Evolutionary conservation across 2,888 invertebrate species (phyloP).

Genomic region (Empis livida): DNA sequence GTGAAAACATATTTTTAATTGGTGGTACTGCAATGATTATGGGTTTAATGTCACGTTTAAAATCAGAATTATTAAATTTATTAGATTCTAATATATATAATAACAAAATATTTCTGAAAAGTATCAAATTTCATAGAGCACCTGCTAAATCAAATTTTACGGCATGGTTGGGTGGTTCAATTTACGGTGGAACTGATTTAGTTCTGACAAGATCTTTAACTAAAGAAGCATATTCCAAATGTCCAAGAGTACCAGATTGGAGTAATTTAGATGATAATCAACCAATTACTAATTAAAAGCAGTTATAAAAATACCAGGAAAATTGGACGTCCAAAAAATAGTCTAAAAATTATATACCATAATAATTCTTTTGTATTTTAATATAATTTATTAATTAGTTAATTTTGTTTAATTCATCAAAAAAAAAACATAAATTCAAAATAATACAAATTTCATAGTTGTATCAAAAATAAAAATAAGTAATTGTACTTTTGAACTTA

Average conservation of each 20-base stretch:
- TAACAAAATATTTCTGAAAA: constrained; percentile 45
- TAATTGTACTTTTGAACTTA: too few relatives aligned
- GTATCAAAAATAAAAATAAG: too few relatives aligned
- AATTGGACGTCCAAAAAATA: too few relatives aligned
- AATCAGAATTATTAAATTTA: constrained; percentile 58
- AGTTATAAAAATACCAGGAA: background rate
- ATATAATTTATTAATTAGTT: too few relatives aligned
- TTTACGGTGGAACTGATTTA: constrained; percentile 65
- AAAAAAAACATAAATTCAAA: too few relatives aligned
- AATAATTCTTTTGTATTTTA: too few relatives aligned
- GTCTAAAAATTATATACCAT: too few relatives aligned
- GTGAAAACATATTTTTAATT: constrained; percentile 71
- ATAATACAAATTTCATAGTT: too few relatives aligned
- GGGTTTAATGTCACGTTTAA: constrained; percentile 70
- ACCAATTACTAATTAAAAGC: background rate
- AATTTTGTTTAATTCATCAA: too few relatives aligned
- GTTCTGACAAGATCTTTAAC: constrained; percentile 55
- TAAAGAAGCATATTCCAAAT: constrained; percentile 60
- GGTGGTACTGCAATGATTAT: constrained; percentile 78
- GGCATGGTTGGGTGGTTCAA: constrained; percentile 77
- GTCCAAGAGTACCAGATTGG: constrained; percentile 72
- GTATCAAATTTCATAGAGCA: constrained; percentile 67
- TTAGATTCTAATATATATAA: constrained; percentile 49
- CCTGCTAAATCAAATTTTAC: constrained; percentile 71
- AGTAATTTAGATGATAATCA: constrained; percentile 35